phyloP scores from a whole-genome alignment of 1,140 invertebrate genomes.

The Pseudomyrmex gracilis region DNA sequence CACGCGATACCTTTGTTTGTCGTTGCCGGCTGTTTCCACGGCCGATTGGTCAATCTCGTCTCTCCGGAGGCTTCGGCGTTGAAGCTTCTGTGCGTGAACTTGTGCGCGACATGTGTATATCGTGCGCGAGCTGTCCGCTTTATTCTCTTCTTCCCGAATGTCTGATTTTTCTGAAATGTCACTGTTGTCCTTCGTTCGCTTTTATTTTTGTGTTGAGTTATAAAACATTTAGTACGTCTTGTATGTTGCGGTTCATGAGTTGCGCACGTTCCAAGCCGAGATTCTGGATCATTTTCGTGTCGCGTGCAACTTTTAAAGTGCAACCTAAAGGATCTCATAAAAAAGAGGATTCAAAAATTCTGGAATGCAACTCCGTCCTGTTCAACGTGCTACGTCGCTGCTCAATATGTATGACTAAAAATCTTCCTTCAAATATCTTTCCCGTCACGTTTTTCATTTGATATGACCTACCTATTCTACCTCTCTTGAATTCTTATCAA shows the following conservation, averaged over 20 bases:
- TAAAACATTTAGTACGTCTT: too few species aligned
- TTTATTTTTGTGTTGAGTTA: too few species aligned
- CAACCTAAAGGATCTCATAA: too few species aligned
- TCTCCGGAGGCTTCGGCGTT: conserved; percentile 49
- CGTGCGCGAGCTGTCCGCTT: not conserved
- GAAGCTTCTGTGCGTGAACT: not conserved
- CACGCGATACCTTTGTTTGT: conserved; percentile 67
- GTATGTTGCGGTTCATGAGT: too few species aligned
- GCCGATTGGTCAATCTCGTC: conserved; percentile 52
- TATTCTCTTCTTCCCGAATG: not conserved
- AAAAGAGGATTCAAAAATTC: conserved; percentile 47
- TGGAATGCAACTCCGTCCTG: conserved; percentile 54
- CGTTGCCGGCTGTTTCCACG: conserved; percentile 55
- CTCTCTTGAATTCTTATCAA: conserved; percentile 64
- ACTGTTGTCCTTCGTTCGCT: too few species aligned
- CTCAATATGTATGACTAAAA: conserved; percentile 69
- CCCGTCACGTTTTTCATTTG: conserved; percentile 69
- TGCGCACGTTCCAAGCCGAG: too few species aligned
- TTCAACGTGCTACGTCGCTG: conserved; percentile 33
- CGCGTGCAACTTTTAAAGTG: too few species aligned
- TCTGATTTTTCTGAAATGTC: not conserved
- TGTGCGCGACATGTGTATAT: not conserved
- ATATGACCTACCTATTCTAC: conserved; percentile 66
- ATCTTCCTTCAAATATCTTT: conserved; percentile 65
- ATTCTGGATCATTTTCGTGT: too few species aligned